Percentiles rank a stretch among this genome's conserved stretches.
These are phyloP conservation scores for Macrobrachium rosenbergii DNA, from an alignment of 1,140 invertebrate species.

Conservation along the genomic window DNA sequence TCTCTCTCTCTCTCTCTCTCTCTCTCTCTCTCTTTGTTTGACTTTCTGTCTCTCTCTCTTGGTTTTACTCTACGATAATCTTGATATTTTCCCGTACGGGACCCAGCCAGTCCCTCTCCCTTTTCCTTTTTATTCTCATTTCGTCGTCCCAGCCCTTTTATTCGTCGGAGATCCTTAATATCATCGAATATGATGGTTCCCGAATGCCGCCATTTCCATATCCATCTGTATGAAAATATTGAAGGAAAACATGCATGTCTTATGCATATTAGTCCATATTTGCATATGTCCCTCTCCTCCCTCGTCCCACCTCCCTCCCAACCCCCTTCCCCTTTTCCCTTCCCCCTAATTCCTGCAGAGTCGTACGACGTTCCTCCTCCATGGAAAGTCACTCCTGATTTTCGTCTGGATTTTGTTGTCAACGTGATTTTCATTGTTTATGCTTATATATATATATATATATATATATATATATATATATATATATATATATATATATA, in stretches of 20 bases:
- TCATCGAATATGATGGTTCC: too few relatives aligned
- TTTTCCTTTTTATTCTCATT: neutral
- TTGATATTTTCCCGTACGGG: neutral
- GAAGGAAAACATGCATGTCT: too few relatives aligned
- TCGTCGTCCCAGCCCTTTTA: neutral
- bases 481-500: too few relatives aligned
- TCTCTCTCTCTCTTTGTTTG: neutral
- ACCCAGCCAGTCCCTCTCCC: neutral
- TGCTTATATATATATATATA: too few relatives aligned
- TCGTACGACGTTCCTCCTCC: neutral
- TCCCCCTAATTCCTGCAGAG: neutral
- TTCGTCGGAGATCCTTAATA: too few relatives aligned
- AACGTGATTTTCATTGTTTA: too few relatives aligned
- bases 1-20: constrained; percentile 34
- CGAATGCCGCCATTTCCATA: too few relatives aligned
- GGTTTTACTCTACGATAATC: neutral
- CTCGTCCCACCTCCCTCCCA: neutral
- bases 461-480: too few relatives aligned
- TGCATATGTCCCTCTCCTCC: neutral
- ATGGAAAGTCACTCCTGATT: too few relatives aligned
- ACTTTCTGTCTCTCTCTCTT: neutral
- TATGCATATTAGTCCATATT: too few relatives aligned
- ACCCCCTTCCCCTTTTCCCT: neutral
- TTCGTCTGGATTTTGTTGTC: too few relatives aligned
- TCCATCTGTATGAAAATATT: too few relatives aligned